phyloP scores from a whole-genome alignment of 2,113 vertebrate genomes.

The Rhodinocichla rosea region DNA sequence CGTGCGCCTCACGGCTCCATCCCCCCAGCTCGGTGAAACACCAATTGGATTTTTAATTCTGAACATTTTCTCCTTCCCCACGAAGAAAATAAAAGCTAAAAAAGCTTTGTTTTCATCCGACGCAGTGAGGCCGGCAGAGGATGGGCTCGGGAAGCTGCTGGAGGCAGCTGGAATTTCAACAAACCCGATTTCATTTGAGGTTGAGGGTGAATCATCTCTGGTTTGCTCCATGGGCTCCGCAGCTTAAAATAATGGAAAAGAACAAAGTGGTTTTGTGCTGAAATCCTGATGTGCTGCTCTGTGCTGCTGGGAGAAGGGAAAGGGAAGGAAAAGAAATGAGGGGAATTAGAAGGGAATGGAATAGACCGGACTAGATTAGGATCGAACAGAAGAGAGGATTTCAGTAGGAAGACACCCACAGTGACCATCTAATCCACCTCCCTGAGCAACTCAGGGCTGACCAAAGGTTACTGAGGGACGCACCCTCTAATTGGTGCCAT shows the following conservation, averaged over 20 bases:
- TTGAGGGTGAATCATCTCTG: neutral
- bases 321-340: neutral
- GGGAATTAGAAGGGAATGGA: neutral
- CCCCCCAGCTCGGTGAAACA: neutral
- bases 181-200: neutral
- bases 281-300: fast-evolving
- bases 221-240: neutral
- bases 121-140: fast-evolving
- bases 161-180: neutral
- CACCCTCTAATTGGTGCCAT: neutral
- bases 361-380: too few species aligned
- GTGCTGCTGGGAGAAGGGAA: neutral
- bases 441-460: neutral
- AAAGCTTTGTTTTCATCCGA: fast-evolving
- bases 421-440: neutral
- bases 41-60: fast-evolving
- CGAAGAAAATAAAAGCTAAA: fast-evolving
- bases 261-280: neutral
- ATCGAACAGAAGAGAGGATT: neutral
- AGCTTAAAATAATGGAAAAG: neutral
- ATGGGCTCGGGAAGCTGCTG: fast-evolving
- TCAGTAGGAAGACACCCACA: neutral
- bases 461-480: neutral
- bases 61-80: fast-evolving
- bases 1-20: neutral